Evolutionary conservation across 2,797 vertebrate species (phyloP), one percentile per base, ranked within the genome.

Genomic region (Spinibarbus caldwelli): DNA sequence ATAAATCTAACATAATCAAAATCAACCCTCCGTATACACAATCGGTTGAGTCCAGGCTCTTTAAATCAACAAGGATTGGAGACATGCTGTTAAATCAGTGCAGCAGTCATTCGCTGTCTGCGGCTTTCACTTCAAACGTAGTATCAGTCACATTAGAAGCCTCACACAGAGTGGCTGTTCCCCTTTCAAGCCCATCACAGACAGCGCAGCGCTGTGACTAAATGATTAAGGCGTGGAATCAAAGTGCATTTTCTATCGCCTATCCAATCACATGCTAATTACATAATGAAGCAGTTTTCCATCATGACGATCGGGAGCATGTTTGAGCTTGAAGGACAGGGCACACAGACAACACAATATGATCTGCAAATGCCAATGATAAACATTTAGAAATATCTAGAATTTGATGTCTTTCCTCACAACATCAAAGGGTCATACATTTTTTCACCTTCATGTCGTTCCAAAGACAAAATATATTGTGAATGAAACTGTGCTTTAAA

Each of bases 151-250:
- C 72, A 80, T 80, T 68, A 36, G 34, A 83, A 64, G 45, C 17
- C 70, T 75, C 67, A 71, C 80, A 82, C 38, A 47, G 52, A 82
- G 68, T 45, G 49, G 6, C 36, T 45, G 82, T 83, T 86, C 83
- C 49, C 52, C 79, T 78, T 45, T 29, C 26, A 8, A 31, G 34
- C 57, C 80, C 45, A 64, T 45, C 76, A 82, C 70, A 54, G 26
- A 29, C 80, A 38, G 31, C 38, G 0, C 38, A 41, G 86, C 31
- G 11, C 62, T 29, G 81, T 90, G 87, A 90, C 89, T 64, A 89
- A 92, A 78, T 52, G 80, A 89, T 88, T 76, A 14, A 82, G 86
- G 83, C 70, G 47, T 87, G 85, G 84, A 87, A 89, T 89, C 89
- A 88, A 84, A 84, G 88, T 78, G 83, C 78, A 67, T 85, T 86